phyloP scores from a whole-genome alignment of 2,113 vertebrate species.

The Passer domesticus region DNA sequence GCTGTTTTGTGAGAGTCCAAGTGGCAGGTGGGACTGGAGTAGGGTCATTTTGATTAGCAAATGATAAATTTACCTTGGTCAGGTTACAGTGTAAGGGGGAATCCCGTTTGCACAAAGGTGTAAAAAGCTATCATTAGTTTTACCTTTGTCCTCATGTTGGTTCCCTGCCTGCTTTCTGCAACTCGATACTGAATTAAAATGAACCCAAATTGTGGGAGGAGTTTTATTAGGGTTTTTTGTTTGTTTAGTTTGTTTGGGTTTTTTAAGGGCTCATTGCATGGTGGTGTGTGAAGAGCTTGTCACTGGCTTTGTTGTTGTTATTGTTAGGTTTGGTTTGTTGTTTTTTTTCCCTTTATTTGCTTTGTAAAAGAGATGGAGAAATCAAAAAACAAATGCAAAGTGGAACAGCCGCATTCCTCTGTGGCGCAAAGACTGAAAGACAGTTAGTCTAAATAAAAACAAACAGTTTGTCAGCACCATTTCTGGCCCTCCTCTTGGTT shows the following conservation, averaged over 20 bases:
- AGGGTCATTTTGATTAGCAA: neutral
- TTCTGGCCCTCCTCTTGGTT: neutral
- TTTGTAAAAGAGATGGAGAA: conserved; percentile 43
- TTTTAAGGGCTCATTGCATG: neutral
- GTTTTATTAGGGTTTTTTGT: neutral
- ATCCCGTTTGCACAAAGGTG: neutral
- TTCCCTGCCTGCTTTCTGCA: neutral
- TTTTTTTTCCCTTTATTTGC: conserved; percentile 1
- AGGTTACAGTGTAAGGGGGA: neutral
- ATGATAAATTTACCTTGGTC: neutral
- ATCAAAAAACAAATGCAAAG: conserved; percentile 33
- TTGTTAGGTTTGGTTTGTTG: neutral
- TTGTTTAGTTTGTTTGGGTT: neutral
- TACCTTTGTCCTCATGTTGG: neutral
- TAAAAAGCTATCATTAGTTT: neutral
- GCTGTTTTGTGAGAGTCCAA: neutral
- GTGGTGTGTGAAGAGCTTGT: neutral
- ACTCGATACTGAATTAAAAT: neutral
- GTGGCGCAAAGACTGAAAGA: neutral
- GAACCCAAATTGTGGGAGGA: neutral
- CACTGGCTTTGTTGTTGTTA: conserved; percentile 14
- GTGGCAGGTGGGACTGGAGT: neutral
- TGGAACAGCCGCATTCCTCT: conserved; percentile 5
- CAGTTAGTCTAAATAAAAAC: conserved; percentile 39
- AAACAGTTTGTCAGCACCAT: conserved; percentile 38